Evolutionary conservation across 1,140 invertebrate genomes (phyloP).

Genomic region (Caenorhabditis elegans): DNA sequence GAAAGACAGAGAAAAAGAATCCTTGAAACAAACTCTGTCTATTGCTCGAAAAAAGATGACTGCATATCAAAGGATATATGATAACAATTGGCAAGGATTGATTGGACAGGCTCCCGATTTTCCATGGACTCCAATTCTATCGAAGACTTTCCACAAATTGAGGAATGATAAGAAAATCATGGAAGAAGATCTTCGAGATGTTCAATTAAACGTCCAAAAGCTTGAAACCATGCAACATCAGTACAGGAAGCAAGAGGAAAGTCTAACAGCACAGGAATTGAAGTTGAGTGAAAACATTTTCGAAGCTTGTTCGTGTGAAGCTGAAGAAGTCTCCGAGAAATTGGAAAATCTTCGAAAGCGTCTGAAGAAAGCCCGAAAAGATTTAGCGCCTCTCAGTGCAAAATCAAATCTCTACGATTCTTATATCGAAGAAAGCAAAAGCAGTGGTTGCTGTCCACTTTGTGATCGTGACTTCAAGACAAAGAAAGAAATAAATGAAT

Average conservation of each 20-base stretch:
- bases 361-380: slow-evolving; percentile 29
- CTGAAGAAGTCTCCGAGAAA: slow-evolving; percentile 12
- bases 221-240: neutral
- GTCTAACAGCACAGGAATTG: neutral
- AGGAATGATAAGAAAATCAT: neutral
- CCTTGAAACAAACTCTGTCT: neutral
- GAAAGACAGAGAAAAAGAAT: neutral
- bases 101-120: neutral
- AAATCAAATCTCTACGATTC: slow-evolving; percentile 40
- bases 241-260: neutral
- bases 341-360: slow-evolving; percentile 21
- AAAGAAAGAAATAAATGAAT: neutral
- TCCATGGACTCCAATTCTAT: neutral
- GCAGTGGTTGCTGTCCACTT: slow-evolving; percentile 38
- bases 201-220: neutral
- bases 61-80: neutral
- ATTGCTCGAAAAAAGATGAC: neutral
- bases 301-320: neutral
- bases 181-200: neutral
- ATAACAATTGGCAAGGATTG: neutral
- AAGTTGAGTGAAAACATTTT: neutral
- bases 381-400: slow-evolving; percentile 42
- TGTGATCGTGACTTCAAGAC: slow-evolving; percentile 39
- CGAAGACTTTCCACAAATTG: neutral
- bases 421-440: slow-evolving; percentile 37